These are phyloP conservation scores for Turritopsis rubra DNA, from an alignment of 30 jellyfish, hydroid and myxozoan species.

Conservation along the genomic window DNA sequence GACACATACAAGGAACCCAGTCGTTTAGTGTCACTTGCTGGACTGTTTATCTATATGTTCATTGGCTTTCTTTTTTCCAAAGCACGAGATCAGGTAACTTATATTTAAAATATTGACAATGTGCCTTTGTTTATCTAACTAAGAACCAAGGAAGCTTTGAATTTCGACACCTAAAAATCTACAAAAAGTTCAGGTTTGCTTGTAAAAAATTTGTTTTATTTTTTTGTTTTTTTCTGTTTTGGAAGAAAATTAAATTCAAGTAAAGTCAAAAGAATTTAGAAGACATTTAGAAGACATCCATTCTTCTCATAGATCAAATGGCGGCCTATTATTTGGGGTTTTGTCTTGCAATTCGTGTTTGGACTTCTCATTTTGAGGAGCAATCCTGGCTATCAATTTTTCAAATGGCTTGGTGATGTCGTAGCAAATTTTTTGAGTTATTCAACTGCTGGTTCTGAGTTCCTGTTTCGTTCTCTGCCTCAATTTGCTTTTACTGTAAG, in stretches of 20 bases:
- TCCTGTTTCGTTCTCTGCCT: slow-evolving; percentile 21
- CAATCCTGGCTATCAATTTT: slow-evolving; percentile 50
- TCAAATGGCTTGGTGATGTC: slow-evolving; percentile 95
- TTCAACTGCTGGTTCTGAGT: slow-evolving; percentile 38
- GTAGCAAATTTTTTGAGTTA: slow-evolving; percentile 53
- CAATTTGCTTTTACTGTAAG: slow-evolving; percentile 15
- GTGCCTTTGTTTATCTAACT: background rate
- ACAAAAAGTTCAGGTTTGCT: background rate
- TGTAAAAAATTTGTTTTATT: background rate
- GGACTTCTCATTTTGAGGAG: slow-evolving; percentile 82
- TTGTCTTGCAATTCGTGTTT: slow-evolving; percentile 70
- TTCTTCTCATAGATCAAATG: slow-evolving; percentile 56
- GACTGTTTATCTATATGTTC: slow-evolving; percentile 55
- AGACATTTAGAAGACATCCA: background rate
- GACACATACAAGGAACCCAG: slow-evolving; percentile 78
- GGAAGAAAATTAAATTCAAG: background rate
- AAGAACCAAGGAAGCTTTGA: too few species aligned
- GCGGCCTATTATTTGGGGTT: slow-evolving; percentile 98
- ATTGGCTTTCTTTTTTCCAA: slow-evolving; percentile 76
- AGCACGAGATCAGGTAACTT: slow-evolving; percentile 63
- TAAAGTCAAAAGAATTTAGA: background rate
- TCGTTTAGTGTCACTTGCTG: slow-evolving; percentile 79
- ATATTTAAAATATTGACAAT: background rate
- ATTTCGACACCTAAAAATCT: too few species aligned
- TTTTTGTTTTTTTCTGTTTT: background rate